Evolutionary conservation across 2,113 vertebrate genomes (phyloP).

Genomic region (Probosciger aterrimus): DNA sequence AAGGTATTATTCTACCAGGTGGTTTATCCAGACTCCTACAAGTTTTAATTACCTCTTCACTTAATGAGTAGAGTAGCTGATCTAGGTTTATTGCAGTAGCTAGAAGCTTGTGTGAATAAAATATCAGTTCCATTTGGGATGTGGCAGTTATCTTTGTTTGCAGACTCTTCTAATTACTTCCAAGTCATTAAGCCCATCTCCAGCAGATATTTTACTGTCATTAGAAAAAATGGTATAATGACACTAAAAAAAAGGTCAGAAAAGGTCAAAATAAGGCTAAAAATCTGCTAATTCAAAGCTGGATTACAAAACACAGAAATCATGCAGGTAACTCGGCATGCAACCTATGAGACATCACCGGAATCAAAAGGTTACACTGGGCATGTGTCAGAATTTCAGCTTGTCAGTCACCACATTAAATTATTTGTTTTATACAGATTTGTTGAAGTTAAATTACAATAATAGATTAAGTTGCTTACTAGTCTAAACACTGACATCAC

Average conservation of each 20-base stretch:
- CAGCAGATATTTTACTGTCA: conserved; percentile 65
- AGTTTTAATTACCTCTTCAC: conserved; percentile 64
- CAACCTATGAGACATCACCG: not conserved
- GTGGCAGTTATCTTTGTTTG: conserved; percentile 67
- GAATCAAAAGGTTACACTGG: not conserved
- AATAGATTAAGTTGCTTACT: not conserved
- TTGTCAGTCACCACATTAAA: not conserved
- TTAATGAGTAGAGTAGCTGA: conserved; percentile 56
- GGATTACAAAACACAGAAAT: conserved; percentile 4
- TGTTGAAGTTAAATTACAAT: not conserved
- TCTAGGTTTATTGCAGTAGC: conserved; percentile 60
- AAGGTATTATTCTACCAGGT: conserved; percentile 25
- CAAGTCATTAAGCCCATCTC: conserved; percentile 69
- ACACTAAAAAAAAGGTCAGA: conserved; percentile 6
- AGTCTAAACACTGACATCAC: not conserved
- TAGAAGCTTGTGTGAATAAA: conserved; percentile 59
- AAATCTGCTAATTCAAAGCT: not conserved
- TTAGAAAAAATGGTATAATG: conserved; percentile 61
- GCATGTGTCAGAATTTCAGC: not conserved
- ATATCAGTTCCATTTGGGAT: conserved; percentile 58
- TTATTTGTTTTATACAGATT: not conserved
- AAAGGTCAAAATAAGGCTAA: conserved; percentile 33
- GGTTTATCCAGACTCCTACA: conserved; percentile 29
- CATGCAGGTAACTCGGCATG: not conserved
- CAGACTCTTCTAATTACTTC: conserved; percentile 70